Percentiles rank a stretch among this genome's conserved stretches.
Evolutionary conservation across 2,888 invertebrate species (phyloP).

Genomic region (Polydesmus complanatus): DNA sequence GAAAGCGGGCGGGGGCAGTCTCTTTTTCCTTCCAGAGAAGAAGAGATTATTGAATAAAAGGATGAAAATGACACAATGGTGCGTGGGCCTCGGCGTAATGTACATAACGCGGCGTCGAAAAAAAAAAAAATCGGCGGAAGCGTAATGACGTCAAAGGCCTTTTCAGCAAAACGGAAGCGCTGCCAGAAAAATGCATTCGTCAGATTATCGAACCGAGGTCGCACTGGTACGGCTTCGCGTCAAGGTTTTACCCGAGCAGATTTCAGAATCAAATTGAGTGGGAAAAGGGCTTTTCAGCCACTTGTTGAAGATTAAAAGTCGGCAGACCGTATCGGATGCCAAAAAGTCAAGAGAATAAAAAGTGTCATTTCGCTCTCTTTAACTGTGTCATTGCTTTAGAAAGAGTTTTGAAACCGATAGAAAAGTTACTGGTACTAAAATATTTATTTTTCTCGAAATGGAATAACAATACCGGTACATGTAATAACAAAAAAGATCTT

Average conservation of each 20-base stretch:
- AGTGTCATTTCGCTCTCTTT: too few species aligned
- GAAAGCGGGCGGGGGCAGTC: too few species aligned
- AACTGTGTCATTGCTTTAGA: too few species aligned
- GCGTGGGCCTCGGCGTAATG: background rate
- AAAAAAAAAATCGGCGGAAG: background rate
- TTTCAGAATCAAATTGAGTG: background rate
- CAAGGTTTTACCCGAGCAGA: too few species aligned
- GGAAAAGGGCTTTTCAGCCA: background rate
- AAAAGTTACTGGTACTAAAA: background rate
- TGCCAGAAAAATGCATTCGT: background rate
- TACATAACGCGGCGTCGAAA: background rate
- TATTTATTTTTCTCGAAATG: too few species aligned
- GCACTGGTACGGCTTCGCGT: too few species aligned
- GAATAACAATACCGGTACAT: too few species aligned
- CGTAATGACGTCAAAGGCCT: background rate
- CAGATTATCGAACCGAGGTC: background rate
- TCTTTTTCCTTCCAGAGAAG: too few species aligned
- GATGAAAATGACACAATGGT: background rate
- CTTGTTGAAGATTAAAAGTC: background rate
- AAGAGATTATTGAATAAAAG: background rate
- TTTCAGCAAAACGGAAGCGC: background rate
- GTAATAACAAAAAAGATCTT: too few species aligned
- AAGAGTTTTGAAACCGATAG: background rate
- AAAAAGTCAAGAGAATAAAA: too few species aligned
- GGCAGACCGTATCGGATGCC: too few species aligned